A percentile compares a stretch with the other conserved stretches of the same genome.
Evolutionary conservation across 2,888 invertebrate genomes (phyloP).

Genomic region (Drosophila antonietae): DNA sequence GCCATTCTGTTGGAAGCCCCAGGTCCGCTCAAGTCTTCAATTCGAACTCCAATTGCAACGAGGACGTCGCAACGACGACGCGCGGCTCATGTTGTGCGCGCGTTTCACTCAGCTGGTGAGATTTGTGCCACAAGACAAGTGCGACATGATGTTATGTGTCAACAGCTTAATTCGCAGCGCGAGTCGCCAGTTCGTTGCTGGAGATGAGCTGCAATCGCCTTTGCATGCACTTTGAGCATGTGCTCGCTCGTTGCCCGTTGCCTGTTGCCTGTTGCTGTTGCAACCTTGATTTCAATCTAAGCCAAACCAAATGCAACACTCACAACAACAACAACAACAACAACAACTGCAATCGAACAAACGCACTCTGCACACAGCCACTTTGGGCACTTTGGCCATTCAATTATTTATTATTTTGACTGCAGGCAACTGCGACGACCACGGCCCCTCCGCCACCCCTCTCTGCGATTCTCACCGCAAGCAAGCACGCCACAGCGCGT

Average conservation of each 20-base stretch:
- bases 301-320: constrained; percentile 47
- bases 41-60: constrained; percentile 20
- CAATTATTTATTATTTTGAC: constrained; percentile 67
- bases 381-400: constrained; percentile 48
- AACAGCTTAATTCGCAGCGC: constrained; percentile 84
- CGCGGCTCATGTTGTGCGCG: constrained; percentile 73
- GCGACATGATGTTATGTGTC: constrained; percentile 84
- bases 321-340: constrained; percentile 26
- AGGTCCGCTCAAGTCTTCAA: constrained; percentile 50
- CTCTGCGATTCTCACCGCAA: neutral
- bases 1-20: constrained; percentile 61
- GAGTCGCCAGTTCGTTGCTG: constrained; percentile 51
- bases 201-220: constrained; percentile 39
- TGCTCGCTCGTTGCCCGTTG: constrained; percentile 22
- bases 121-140: constrained; percentile 81
- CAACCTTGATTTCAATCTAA: constrained; percentile 60
- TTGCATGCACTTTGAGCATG: constrained; percentile 47
- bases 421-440: constrained; percentile 25
- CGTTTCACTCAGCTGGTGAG: constrained; percentile 79
- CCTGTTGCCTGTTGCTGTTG: constrained; percentile 28
- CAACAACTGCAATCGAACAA: constrained; percentile 32
- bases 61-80: constrained; percentile 14
- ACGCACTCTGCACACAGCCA: constrained; percentile 47
- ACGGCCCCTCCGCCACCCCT: neutral
- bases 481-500: neutral